phyloP scores from a whole-genome alignment of 1,140 invertebrate species.

The Nasonia longicornis region DNA sequence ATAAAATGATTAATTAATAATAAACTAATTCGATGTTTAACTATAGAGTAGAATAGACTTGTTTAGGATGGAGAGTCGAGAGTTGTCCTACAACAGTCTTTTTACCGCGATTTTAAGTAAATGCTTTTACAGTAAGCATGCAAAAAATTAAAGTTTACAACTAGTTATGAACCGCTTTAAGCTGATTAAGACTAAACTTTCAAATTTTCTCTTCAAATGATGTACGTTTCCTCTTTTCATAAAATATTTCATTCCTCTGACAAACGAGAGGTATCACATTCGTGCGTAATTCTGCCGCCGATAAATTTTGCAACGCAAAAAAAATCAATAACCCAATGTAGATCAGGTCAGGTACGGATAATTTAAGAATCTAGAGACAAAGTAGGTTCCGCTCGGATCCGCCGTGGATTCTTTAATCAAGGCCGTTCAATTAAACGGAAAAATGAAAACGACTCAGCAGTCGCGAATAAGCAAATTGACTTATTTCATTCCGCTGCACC shows the following conservation, averaged over 20 bases:
- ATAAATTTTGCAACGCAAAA: background rate
- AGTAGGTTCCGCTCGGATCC: background rate
- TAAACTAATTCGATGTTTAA: background rate
- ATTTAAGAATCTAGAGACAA: background rate
- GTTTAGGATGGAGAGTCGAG: background rate
- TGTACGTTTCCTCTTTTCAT: background rate
- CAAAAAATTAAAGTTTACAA: background rate
- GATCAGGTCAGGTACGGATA: background rate
- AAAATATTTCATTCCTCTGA: background rate
- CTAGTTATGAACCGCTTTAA: background rate
- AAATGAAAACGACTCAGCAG: background rate
- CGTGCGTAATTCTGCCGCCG: background rate
- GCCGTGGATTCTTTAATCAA: background rate
- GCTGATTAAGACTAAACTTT: background rate
- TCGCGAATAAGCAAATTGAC: background rate
- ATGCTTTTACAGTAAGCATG: background rate
- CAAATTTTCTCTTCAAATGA: background rate
- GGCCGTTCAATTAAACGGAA: background rate
- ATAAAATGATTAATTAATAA: background rate
- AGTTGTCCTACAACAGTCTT: background rate
- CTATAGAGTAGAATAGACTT: background rate
- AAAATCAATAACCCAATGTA: background rate
- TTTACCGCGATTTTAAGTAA: background rate
- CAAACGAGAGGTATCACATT: no score
- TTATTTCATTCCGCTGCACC: conserved; percentile 11